phyloP scores from a whole-genome alignment of 2,797 vertebrate species.

The Darevskia nairensis region DNA sequence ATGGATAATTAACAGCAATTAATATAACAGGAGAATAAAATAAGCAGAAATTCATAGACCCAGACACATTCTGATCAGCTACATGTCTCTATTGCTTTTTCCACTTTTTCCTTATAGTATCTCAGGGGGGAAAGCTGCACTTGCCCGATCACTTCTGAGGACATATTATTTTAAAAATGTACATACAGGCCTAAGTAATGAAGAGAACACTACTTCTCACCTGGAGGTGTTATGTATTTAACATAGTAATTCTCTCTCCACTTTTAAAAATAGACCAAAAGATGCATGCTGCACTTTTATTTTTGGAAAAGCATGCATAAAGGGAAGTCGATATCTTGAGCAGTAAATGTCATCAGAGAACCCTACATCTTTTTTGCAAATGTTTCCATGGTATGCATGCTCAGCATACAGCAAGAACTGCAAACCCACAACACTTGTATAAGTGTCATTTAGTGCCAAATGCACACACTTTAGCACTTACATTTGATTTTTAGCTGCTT shows the following conservation, averaged over 20 bases:
- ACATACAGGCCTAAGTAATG: background rate
- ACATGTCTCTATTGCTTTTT: background rate
- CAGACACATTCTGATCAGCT: background rate
- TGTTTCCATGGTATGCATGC: conserved; percentile 6
- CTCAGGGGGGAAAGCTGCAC: background rate
- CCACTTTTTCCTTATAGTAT: background rate
- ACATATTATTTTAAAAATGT: background rate
- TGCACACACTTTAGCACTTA: conserved; percentile 77
- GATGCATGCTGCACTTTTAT: background rate
- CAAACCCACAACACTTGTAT: background rate
- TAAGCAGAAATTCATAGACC: background rate
- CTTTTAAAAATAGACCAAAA: conserved; percentile 8
- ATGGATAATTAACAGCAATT: background rate
- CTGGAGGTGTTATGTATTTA: background rate
- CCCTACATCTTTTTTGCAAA: background rate
- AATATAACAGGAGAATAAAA: background rate
- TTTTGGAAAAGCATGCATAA: conserved; percentile 13
- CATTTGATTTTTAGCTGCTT: conserved; percentile 99
- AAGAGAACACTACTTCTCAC: background rate
- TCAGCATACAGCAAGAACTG: background rate
- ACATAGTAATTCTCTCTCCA: background rate
- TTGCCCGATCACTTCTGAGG: background rate
- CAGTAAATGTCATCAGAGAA: background rate
- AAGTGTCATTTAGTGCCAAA: conserved; percentile 28
- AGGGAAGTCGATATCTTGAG: background rate